These are phyloP conservation scores for Sebastes iracundus DNA, from an alignment of 2,797 vertebrate genomes.

Conservation along the genomic window DNA sequence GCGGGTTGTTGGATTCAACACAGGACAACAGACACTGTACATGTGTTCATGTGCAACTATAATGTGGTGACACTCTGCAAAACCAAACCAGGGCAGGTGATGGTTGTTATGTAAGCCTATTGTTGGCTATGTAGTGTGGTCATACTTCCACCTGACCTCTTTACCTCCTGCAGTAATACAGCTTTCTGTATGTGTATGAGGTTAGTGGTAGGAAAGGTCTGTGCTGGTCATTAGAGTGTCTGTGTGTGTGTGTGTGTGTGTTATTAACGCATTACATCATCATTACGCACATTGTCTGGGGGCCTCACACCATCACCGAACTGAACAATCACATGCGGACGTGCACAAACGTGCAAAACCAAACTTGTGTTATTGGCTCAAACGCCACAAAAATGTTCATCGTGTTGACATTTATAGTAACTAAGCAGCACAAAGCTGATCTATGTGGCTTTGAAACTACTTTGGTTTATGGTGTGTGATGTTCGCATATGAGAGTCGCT, in stretches of 20 bases:
- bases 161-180: constrained; percentile 22
- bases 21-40: constrained; percentile 26
- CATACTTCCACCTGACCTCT: constrained; percentile 26
- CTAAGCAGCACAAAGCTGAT: not conserved
- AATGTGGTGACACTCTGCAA: not conserved
- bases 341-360: constrained; percentile 7
- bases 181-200: constrained; percentile 15
- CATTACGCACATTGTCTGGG: constrained; percentile 35
- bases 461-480: not conserved
- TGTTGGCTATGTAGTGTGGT: constrained; percentile 1
- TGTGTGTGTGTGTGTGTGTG: not conserved
- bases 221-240: not conserved
- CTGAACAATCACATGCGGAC: not conserved
- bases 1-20: constrained; percentile 17
- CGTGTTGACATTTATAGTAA: not conserved
- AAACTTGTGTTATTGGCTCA: constrained; percentile 1
- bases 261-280: constrained; percentile 65
- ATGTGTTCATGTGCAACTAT: not conserved
- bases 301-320: constrained; percentile 10
- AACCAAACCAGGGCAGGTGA: constrained; percentile 39
- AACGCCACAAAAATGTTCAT: not conserved
- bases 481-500: not conserved
- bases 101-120: not conserved
- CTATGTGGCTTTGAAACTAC: not conserved
- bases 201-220: constrained; percentile 19